Conservation (phyloP, 2,797 vertebrate species). For the Nannoperca obscura region DNA sequence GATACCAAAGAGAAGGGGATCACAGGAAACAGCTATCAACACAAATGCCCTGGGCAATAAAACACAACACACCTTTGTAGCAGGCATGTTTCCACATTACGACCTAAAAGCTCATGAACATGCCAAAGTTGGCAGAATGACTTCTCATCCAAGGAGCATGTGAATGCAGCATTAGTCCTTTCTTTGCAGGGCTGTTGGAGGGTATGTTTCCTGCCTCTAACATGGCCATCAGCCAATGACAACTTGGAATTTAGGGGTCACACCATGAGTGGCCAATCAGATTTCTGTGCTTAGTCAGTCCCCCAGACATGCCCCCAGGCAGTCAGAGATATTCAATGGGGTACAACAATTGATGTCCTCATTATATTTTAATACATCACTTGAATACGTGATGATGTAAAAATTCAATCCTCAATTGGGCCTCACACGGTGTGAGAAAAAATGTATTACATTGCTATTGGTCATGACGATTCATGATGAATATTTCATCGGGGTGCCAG, state of each 20-base stretch:
- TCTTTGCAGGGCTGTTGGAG: neutral
- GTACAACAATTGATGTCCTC: slow-evolving; percentile 61
- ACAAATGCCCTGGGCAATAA: no score
- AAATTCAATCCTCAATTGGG: slow-evolving; percentile 67
- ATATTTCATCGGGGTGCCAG: slow-evolving; percentile 69
- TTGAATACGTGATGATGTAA: slow-evolving; percentile 73
- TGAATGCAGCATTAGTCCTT: neutral
- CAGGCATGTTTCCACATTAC: no score
- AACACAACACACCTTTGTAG: no score
- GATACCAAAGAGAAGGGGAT: no score
- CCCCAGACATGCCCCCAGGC: slow-evolving; percentile 17
- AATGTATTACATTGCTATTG: slow-evolving; percentile 68
- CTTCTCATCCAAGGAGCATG: no score
- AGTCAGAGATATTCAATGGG: slow-evolving; percentile 34
- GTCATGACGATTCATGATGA: slow-evolving; percentile 66
- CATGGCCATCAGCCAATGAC: slow-evolving; percentile 15
- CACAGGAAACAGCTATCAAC: no score
- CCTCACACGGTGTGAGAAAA: slow-evolving; percentile 37
- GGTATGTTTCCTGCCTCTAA: neutral
- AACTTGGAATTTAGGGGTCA: neutral
- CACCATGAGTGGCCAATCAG: slow-evolving; percentile 10
- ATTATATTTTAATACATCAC: slow-evolving; percentile 80
- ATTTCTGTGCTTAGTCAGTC: slow-evolving; percentile 3
- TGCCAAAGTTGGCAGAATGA: no score
- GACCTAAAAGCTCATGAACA: no score